Conservation (phyloP, 2,797 vertebrate species). For the Neosalanx taihuensis region DNA sequence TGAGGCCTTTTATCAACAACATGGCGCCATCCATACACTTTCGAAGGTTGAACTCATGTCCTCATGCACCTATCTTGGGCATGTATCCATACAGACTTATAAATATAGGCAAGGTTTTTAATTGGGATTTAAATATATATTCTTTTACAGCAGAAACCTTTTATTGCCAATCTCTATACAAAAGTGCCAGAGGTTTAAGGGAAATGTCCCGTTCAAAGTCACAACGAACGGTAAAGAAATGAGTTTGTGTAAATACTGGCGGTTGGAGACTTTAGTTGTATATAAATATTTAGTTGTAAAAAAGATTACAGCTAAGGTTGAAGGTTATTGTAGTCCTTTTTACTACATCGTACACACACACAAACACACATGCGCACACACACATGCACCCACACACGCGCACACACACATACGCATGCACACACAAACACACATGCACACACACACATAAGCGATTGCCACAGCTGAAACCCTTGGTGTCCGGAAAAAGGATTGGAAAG, state of each 20-base stretch:
- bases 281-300: background rate
- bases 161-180: background rate
- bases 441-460: background rate
- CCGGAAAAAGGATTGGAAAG: background rate
- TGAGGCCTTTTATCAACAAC: background rate
- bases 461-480: background rate
- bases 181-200: conserved; percentile 1
- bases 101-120: background rate
- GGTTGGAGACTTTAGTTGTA: background rate
- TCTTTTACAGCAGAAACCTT: background rate
- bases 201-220: background rate
- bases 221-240: background rate
- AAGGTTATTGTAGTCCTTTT: too few relatives aligned
- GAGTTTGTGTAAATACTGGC: background rate
- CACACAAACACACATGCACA: background rate
- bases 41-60: too few relatives aligned
- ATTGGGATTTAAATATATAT: background rate
- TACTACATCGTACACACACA: background rate
- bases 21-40: background rate
- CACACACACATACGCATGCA: background rate
- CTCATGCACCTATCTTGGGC: too few relatives aligned
- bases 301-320: background rate
- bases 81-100: too few relatives aligned
- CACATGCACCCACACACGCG: conserved; percentile 1
- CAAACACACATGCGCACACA: conserved; percentile 1